Evolutionary conservation across 2,888 invertebrate species (phyloP).

Genomic region (Onchidella celtica): DNA sequence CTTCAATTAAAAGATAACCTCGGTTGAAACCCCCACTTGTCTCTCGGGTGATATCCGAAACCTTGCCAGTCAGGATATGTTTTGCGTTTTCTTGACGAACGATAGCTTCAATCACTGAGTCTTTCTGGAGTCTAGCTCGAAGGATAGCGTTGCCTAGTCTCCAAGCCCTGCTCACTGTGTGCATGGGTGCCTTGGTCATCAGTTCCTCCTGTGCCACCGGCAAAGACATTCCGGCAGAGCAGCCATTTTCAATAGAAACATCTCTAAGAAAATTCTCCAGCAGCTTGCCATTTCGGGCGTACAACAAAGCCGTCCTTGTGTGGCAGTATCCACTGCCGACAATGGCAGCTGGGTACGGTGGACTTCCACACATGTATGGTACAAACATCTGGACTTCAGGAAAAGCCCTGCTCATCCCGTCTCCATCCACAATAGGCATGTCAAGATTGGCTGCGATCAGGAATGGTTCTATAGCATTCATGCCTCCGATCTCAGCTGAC

Average conservation of each 20-base stretch:
- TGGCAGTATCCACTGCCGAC: slow-evolving; percentile 56
- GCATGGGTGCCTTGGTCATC: slow-evolving; percentile 55
- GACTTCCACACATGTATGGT: slow-evolving; percentile 67
- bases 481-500: slow-evolving; percentile 74
- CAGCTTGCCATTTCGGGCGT: slow-evolving; percentile 63
- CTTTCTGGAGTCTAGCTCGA: slow-evolving; percentile 62
- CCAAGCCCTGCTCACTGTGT: slow-evolving; percentile 69
- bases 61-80: slow-evolving; percentile 68
- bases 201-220: slow-evolving; percentile 58
- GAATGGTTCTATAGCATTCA: slow-evolving; percentile 73
- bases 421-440: slow-evolving; percentile 73
- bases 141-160: slow-evolving; percentile 71
- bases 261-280: slow-evolving; percentile 72
- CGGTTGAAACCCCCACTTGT: slow-evolving; percentile 70
- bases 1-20: slow-evolving; percentile 64
- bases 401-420: slow-evolving; percentile 78
- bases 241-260: slow-evolving; percentile 72
- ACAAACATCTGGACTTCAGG: slow-evolving; percentile 69
- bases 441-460: slow-evolving; percentile 65
- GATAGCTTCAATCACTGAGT: slow-evolving; percentile 65
- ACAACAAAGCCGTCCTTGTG: slow-evolving; percentile 61
- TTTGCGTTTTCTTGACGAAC: slow-evolving; percentile 58
- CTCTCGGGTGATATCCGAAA: slow-evolving; percentile 66
- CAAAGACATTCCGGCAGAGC: slow-evolving; percentile 62
- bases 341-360: slow-evolving; percentile 65